Conservation (phyloP, 2,888 invertebrate genomes). For the Heliconius ismenius region DNA sequence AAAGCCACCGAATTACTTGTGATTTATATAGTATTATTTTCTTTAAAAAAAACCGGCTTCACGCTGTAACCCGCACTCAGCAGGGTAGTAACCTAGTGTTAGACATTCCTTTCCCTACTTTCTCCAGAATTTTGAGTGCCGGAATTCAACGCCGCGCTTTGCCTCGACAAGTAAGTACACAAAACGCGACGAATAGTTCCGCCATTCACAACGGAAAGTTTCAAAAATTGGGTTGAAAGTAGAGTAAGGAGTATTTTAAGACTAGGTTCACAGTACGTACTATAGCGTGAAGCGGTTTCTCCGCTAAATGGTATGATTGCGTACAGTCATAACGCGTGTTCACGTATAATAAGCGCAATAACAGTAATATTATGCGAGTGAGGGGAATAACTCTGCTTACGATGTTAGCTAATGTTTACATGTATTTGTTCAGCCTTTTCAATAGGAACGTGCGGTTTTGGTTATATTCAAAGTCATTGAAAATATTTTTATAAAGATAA, state of each 20-base stretch:
- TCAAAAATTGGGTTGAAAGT: neutral
- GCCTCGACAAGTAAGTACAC: neutral
- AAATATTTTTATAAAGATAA: neutral
- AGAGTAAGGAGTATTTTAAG: neutral
- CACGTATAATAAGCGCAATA: slow-evolving; percentile 54
- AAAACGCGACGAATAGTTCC: neutral
- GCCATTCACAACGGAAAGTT: neutral
- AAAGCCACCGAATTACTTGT: too few relatives aligned
- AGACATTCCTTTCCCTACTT: too few relatives aligned
- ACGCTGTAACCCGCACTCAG: too few relatives aligned
- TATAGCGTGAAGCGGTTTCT: too few relatives aligned
- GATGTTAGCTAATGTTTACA: slow-evolving; percentile 48
- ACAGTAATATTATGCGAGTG: slow-evolving; percentile 53
- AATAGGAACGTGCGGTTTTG: slow-evolving; percentile 27
- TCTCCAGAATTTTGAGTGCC: too few relatives aligned
- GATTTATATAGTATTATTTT: too few relatives aligned
- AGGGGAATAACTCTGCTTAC: slow-evolving; percentile 46
- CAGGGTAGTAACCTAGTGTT: too few relatives aligned
- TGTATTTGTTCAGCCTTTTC: slow-evolving; percentile 46
- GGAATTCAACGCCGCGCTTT: too few relatives aligned
- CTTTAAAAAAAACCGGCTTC: too few relatives aligned
- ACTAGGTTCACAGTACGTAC: neutral
- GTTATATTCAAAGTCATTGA: neutral
- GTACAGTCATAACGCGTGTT: slow-evolving; percentile 40
- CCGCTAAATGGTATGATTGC: slow-evolving; percentile 30